Base-by-base conservation (phyloP, 2,888 invertebrate species). In the Rhagophthalmus giganteus region DNA sequence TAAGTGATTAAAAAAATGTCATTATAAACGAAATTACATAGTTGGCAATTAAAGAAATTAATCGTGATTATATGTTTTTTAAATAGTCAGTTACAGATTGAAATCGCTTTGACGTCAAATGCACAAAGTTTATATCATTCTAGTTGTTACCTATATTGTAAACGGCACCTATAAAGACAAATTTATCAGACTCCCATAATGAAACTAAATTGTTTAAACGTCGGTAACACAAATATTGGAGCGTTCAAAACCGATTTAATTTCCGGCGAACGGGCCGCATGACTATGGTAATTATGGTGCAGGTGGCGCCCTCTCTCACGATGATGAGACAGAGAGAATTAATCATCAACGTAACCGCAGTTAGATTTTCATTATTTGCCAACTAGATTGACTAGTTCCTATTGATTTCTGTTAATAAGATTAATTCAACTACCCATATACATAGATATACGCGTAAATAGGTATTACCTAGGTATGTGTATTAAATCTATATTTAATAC, bases 231-330 rank as follows among this genome's bases (percentile, higher is more conserved):
- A 71, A 71, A 71, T 70, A 71, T 69, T 69, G 67, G 66, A 68
- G 66, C 67, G 64, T 65, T 65, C 70, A 67, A 71, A 73, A 72
- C 71, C 72, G 72, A 71, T 73, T 72, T 69, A 70, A 72, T 72
- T 72, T 72, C 72, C 73, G 69, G 69, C 62, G 63, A 64, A 64
- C 65, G 67, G 62, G 68, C 71, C 70, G 69, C 71, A 71, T 70
- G 70, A 71, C 72, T 71, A 72, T 70, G 69, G 68, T 68, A 71
- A 80, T 79, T 79, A 78, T 77, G 76, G 72, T 72, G 70, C 67
- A 67, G 74, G 75, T 76, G 72, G 74, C 72, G 71, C 70, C 64
- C 60, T 52, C 59, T 53, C 61, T 71, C 63, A 63, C 58, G 37
- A 66, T 65, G 67, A 61, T 60, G 61, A 57, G 64, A 69, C 66